Evolutionary conservation across 2,113 vertebrate genomes (phyloP).

Genomic region (Recurvirostra avosetta): DNA sequence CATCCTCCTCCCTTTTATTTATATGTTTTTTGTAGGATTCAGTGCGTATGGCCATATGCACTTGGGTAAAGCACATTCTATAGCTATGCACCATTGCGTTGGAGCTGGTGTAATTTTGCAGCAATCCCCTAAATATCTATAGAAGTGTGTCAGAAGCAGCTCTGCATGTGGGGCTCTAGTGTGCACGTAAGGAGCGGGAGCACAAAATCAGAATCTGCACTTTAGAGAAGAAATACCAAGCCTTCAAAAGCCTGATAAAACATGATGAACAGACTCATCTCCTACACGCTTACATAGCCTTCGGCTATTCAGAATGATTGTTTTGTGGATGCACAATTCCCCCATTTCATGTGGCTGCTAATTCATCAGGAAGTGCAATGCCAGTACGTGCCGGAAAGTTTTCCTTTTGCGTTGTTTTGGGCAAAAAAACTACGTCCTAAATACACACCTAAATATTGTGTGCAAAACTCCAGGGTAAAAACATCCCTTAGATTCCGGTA

Average conservation of each 20-base stretch:
- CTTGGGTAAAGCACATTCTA: neutral
- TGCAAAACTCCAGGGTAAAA: neutral
- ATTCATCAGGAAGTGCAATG: neutral
- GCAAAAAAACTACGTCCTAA: neutral
- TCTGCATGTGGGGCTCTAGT: neutral
- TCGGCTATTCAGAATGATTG: neutral
- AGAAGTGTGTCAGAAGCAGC: neutral
- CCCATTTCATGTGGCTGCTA: neutral
- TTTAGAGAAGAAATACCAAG: neutral
- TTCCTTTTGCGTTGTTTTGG: neutral
- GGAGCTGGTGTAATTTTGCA: neutral
- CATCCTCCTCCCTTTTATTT: neutral
- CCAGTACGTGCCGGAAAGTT: neutral
- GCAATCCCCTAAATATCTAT: neutral
- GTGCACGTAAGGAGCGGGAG: neutral
- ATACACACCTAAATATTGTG: neutral
- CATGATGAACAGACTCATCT: neutral
- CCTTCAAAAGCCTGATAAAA: neutral
- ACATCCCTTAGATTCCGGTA: neutral
- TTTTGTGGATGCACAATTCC: neutral
- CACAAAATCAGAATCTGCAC: neutral
- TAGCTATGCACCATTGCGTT: neutral
- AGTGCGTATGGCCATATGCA: neutral
- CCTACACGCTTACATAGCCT: neutral
- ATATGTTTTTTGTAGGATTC: slow-evolving; percentile 36